phyloP scores from a whole-genome alignment of 2,113 vertebrate genomes.

The Cyrtonyx montezumae region DNA sequence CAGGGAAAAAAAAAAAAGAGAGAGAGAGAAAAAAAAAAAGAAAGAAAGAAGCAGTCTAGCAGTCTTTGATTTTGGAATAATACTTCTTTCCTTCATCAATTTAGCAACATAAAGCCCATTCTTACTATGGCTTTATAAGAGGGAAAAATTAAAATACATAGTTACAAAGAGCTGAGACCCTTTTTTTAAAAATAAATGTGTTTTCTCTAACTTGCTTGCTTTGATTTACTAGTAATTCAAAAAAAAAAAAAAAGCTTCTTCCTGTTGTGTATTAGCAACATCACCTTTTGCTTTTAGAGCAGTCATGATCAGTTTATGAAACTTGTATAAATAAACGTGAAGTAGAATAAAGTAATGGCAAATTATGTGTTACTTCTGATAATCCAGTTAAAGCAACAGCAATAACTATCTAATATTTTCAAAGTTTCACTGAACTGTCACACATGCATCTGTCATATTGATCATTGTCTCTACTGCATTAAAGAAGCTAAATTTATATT shows the following conservation, averaged over 20 bases:
- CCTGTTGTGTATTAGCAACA: neutral
- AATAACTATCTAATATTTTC: neutral
- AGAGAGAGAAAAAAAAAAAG: too few species aligned
- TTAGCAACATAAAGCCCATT: neutral
- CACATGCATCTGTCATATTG: neutral
- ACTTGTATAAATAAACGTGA: neutral
- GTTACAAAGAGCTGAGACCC: neutral
- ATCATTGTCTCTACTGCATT: neutral
- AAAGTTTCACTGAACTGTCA: neutral
- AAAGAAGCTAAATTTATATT: neutral
- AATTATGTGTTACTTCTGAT: neutral
- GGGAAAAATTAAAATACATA: neutral
- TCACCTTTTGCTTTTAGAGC: neutral
- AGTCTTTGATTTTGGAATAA: neutral
- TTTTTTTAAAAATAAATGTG: fast-evolving
- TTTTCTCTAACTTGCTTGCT: neutral
- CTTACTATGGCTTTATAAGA: neutral
- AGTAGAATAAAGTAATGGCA: neutral
- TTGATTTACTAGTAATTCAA: neutral
- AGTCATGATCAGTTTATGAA: neutral
- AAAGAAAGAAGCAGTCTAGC: neutral
- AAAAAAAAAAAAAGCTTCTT: neutral
- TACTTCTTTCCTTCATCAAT: neutral
- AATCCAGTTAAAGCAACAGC: neutral
- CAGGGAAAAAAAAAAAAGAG: neutral